Evolutionary conservation across 2,797 vertebrate species (phyloP), one percentile per base, ranked within the genome.

Genomic region (Clamator glandarius): DNA sequence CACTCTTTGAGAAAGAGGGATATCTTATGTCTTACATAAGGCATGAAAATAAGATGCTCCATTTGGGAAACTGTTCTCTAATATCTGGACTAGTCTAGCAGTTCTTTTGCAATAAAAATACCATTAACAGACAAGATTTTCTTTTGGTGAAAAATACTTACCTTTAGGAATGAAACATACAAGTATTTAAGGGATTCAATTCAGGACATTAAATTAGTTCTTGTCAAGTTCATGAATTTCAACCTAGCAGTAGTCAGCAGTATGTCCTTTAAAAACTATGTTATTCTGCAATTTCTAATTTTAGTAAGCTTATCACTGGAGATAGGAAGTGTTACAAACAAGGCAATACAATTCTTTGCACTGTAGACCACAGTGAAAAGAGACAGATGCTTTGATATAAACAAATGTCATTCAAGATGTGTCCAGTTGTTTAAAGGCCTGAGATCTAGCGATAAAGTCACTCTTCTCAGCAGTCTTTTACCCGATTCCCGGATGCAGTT

Each of bases 401-500:
- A 96, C 54, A 94, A 59, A 77, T 79, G 58, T 63, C 72, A 84
- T 81, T 96, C 89, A 92, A 84, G 80, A 46, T 57, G 16, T 84
- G 62, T 95, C 81, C 61, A 86, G 94, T 92, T 90, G 95, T 74
- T 96, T 94, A 96, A 72, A 95, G 80, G 75, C 91, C 93, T 91
- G 87, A 78, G 64, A 94, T 63, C 23, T 51, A 69, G 41, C 64
- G 75, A 76, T 91, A 84, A 73, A 95, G 70, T 96, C 76, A 80
- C 55, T 93, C 92, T 35, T 95, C 93, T 93, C 61, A 52, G 73
- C 33, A 84, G 78, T 36, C 90, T 91, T 90, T 87, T 89, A 74
- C 50, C 35, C 79, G 93, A 61, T 51, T 85, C 94, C 84, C 95
- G 90, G 95, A 97, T 87, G 87, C 42, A 89, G 87, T 59, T 93